Conservation (phyloP, 2,113 vertebrate genomes). For the Erpornis zantholeuca region DNA sequence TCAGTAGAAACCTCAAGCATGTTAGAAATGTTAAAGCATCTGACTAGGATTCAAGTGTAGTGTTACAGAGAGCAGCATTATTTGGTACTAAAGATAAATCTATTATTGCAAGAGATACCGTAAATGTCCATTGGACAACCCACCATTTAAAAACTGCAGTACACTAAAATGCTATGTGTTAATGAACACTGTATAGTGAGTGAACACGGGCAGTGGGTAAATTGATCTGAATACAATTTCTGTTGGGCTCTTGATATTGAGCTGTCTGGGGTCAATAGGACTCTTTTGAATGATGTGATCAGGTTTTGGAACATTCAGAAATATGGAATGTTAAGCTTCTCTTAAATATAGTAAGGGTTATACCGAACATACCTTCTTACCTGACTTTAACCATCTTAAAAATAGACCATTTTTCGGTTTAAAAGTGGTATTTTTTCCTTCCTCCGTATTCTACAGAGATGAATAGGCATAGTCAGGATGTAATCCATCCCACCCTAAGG, state of each 20-base stretch:
- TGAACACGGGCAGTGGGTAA: not conserved
- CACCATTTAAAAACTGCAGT: not conserved
- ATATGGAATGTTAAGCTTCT: not conserved
- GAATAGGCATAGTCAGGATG: not conserved
- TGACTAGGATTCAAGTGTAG: not conserved
- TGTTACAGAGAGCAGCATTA: not conserved
- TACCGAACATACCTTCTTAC: not conserved
- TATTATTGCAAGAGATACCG: not conserved
- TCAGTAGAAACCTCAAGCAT: not conserved
- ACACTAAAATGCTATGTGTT: not conserved
- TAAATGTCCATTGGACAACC: not conserved
- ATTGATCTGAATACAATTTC: not conserved
- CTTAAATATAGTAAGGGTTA: not conserved
- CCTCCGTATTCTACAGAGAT: not conserved
- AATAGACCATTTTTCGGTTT: not conserved
- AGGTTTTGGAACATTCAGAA: not conserved
- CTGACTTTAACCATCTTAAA: not conserved
- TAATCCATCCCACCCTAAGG: not conserved
- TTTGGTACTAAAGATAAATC: not conserved
- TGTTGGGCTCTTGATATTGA: not conserved
- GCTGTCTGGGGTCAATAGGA: not conserved
- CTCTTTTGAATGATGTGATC: not conserved
- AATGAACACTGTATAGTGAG: not conserved
- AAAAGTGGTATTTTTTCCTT: not conserved
- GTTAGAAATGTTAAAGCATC: not conserved